Percentiles rank a stretch among this genome's conserved stretches.
Evolutionary conservation across 2,888 invertebrate species (phyloP).

Genomic region (Torymus aiolomorphi): DNA sequence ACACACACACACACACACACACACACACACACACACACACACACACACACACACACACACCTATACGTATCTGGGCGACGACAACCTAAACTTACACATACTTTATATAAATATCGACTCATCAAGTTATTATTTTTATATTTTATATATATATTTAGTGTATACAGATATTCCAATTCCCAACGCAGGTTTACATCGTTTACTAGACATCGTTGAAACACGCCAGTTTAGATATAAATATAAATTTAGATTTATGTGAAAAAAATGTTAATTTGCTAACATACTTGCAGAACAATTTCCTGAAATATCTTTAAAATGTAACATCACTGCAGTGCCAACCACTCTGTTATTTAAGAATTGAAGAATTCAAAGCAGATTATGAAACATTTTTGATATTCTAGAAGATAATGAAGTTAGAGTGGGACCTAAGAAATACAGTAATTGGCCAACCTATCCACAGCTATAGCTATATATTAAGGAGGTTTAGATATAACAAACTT

Average conservation of each 20-base stretch:
- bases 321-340: constrained; percentile 92
- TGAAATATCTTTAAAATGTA: constrained; percentile 88
- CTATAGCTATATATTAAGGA: constrained; percentile 93
- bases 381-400: constrained; percentile 93
- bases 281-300: constrained; percentile 92
- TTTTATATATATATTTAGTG: too few relatives aligned
- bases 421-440: constrained; percentile 90
- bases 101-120: too few relatives aligned
- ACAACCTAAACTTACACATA: too few relatives aligned
- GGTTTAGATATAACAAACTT: constrained; percentile 94
- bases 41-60: too few relatives aligned
- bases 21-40: too few relatives aligned
- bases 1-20: too few relatives aligned
- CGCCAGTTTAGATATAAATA: too few relatives aligned
- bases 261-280: constrained; percentile 83
- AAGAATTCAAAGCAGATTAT: constrained; percentile 83
- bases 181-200: too few relatives aligned
- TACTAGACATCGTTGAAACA: too few relatives aligned
- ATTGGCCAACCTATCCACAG: constrained; percentile 98
- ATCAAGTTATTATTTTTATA: too few relatives aligned
- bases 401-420: constrained; percentile 92
- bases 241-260: constrained; percentile 74
- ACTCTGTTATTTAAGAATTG: constrained; percentile 86
- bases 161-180: too few relatives aligned
- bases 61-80: too few relatives aligned